phyloP scores from a whole-genome alignment of 92 coral and sea anemone species.

The Epizoanthus ramosus region DNA sequence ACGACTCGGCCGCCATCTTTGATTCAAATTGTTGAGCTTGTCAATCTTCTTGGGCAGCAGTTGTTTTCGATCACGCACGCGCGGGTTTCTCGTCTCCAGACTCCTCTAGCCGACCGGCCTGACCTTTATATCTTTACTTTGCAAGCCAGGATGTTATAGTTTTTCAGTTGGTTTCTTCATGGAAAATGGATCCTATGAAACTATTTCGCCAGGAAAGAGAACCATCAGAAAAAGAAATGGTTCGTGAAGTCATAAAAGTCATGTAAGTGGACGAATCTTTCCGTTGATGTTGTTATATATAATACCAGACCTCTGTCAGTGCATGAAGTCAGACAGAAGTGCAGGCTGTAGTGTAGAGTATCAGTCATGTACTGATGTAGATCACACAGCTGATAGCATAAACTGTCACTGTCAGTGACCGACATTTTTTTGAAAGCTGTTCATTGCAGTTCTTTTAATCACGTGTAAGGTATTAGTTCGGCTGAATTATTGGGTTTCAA shows the following conservation, averaged over 20 bases:
- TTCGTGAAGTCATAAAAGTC: constrained; percentile 80
- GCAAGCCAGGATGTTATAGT: too few species aligned
- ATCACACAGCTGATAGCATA: too few species aligned
- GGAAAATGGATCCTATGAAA: constrained; percentile 42
- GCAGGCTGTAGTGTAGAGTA: too few species aligned
- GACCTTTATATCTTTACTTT: too few species aligned
- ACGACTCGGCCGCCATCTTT: constrained; percentile 41
- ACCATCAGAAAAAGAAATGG: constrained; percentile 69
- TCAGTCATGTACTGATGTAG: too few species aligned
- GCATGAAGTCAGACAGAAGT: too few species aligned
- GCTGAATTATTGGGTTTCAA: too few species aligned
- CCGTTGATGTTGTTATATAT: too few species aligned
- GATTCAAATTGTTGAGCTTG: constrained; percentile 18
- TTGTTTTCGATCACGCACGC: constrained; percentile 19
- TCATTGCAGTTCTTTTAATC: background rate
- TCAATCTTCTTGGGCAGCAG: constrained; percentile 15
- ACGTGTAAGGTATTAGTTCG: too few species aligned
- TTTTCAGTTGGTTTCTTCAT: background rate
- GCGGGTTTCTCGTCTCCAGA: background rate
- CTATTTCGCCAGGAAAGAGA: constrained; percentile 38
- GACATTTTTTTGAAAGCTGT: background rate
- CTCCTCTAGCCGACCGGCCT: background rate
- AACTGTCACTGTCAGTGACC: too few species aligned
- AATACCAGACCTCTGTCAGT: too few species aligned
- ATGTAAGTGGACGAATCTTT: constrained; percentile 51